Percentiles rank a stretch among this genome's conserved stretches.
Conservation (phyloP, 2,888 invertebrate genomes). For the Pseudoips prasinana region DNA sequence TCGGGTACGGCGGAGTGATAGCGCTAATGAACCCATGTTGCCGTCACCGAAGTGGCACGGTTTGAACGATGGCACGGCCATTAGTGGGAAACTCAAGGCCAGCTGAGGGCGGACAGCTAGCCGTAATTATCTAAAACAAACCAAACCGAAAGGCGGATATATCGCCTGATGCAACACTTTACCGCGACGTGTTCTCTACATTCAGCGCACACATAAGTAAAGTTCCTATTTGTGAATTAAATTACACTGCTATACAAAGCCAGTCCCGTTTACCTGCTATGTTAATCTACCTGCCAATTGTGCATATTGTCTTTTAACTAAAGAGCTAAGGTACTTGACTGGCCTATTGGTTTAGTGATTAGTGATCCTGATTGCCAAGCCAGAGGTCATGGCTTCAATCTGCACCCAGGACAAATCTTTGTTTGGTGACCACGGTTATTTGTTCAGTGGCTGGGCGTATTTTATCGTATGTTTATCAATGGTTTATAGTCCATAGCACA, state of each 20-base stretch:
- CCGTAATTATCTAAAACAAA: slow-evolving; percentile 69
- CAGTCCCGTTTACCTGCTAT: too few relatives aligned
- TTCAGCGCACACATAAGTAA: slow-evolving; percentile 21
- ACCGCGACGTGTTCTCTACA: slow-evolving; percentile 22
- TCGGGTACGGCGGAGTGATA: slow-evolving; percentile 59
- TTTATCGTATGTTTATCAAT: too few relatives aligned
- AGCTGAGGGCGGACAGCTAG: slow-evolving; percentile 60
- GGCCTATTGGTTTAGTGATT: too few relatives aligned
- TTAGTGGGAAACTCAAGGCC: slow-evolving; percentile 65
- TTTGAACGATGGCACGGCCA: slow-evolving; percentile 63
- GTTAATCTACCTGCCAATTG: too few relatives aligned
- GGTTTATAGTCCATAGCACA: too few relatives aligned
- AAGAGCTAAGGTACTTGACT: too few relatives aligned
- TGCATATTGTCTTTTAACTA: too few relatives aligned
- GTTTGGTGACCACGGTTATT: too few relatives aligned
- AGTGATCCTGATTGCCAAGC: too few relatives aligned
- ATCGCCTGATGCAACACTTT: slow-evolving; percentile 33
- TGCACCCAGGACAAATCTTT: too few relatives aligned
- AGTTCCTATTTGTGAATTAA: slow-evolving; percentile 6
- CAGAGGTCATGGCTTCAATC: too few relatives aligned
- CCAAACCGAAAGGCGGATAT: slow-evolving; percentile 49
- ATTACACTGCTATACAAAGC: neutral
- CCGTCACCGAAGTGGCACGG: slow-evolving; percentile 69
- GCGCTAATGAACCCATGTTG: slow-evolving; percentile 77
- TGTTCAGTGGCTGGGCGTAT: too few relatives aligned